phyloP scores from a whole-genome alignment of 2,113 vertebrate species.

The Heterotilapia buettikoferi region DNA sequence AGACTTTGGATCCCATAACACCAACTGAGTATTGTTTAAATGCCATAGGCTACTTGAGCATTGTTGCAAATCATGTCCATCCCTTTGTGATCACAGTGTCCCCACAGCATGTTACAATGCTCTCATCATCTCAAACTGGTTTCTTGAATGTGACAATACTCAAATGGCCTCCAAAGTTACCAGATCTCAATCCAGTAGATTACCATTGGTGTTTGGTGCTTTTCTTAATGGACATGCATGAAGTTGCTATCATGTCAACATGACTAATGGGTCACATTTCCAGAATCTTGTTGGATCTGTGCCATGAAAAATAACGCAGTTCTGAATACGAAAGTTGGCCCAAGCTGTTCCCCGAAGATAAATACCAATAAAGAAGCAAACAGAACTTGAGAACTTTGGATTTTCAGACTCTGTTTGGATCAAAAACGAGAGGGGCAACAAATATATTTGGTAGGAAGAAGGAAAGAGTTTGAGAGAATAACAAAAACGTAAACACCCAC shows the following conservation, averaged over 20 bases:
- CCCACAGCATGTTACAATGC: background rate
- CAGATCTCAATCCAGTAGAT: background rate
- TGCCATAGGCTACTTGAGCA: background rate
- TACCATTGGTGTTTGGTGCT: background rate
- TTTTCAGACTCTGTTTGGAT: background rate
- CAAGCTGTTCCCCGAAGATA: background rate
- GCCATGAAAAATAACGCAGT: accelerated
- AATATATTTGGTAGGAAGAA: background rate
- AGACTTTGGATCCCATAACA: background rate
- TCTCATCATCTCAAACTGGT: background rate
- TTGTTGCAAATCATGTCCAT: background rate
- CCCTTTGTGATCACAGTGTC: background rate
- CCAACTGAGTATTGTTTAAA: background rate
- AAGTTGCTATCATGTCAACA: background rate
- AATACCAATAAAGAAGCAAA: background rate
- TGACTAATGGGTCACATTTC: background rate
- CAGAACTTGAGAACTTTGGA: background rate
- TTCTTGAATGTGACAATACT: background rate
- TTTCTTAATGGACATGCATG: background rate
- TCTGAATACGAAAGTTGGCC: background rate
- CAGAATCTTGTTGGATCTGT: background rate
- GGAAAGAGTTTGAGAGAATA: background rate
- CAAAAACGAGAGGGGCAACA: background rate
- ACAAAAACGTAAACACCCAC: background rate
- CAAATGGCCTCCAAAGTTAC: background rate